Evolutionary conservation across 2,888 invertebrate genomes (phyloP).

Genomic region (Trachelus tabidus): DNA sequence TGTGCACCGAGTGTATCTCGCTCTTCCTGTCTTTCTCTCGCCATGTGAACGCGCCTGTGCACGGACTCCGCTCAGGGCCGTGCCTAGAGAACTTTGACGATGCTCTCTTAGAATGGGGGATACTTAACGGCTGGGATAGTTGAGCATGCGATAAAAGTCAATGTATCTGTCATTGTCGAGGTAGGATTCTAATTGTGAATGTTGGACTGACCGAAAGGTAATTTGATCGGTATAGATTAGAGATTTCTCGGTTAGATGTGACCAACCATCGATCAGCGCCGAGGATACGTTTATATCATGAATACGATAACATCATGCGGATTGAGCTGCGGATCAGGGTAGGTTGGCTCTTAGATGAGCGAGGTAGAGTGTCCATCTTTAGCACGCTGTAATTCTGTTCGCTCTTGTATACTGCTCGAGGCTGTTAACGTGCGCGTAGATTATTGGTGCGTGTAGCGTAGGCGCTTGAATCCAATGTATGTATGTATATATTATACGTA

Average conservation of each 20-base stretch:
- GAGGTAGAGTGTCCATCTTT: neutral
- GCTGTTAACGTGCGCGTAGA: neutral
- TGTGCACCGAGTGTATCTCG: neutral
- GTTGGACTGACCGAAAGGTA: neutral
- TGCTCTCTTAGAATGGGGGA: neutral
- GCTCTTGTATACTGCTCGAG: neutral
- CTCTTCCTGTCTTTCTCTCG: neutral
- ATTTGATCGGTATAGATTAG: neutral
- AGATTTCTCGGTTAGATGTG: neutral
- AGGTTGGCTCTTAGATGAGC: neutral
- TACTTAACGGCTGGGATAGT: neutral
- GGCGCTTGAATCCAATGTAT: neutral
- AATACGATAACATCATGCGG: neutral
- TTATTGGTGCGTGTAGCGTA: neutral
- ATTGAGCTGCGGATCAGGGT: neutral
- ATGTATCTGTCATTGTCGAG: neutral
- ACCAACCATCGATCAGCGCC: neutral
- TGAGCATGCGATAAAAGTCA: neutral
- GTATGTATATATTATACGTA: slow-evolving; percentile 13
- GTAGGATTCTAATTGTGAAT: neutral
- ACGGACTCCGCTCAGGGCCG: neutral
- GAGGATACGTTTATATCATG: neutral
- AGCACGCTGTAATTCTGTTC: neutral
- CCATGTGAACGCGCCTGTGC: neutral
- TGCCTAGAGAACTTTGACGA: neutral